Evolutionary conservation across 2,888 invertebrate genomes (phyloP).

Genomic region (Calephelis perditalis): DNA sequence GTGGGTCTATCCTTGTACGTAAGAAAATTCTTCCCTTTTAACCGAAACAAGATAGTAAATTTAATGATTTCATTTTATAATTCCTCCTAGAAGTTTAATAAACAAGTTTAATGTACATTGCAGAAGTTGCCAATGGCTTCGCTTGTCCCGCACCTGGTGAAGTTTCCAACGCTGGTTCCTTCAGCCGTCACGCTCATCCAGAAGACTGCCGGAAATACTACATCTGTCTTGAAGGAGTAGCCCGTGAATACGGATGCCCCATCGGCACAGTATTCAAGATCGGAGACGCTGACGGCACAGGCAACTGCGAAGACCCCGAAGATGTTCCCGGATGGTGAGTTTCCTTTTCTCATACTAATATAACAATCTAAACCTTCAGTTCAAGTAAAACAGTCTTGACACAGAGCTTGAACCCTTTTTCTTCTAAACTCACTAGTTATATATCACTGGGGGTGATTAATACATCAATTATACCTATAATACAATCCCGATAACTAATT

Average conservation of each 20-base stretch:
- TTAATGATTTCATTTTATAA: too few species aligned
- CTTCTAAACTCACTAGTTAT: conserved; percentile 54
- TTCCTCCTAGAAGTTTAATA: too few species aligned
- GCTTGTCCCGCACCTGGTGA: conserved; percentile 90
- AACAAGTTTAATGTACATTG: conserved; percentile 29
- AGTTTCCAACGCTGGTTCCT: conserved; percentile 89
- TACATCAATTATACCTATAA: conserved; percentile 49
- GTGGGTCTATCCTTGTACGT: too few species aligned
- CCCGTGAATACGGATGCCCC: conserved; percentile 96
- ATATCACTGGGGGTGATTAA: conserved; percentile 54
- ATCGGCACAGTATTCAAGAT: conserved; percentile 97
- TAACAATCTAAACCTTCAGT: conserved; percentile 38
- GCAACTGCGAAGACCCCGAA: conserved; percentile 96
- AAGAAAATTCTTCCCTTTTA: too few species aligned
- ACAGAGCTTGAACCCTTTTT: conserved; percentile 50
- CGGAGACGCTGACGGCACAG: conserved; percentile 92
- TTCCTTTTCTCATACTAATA: conserved; percentile 15
- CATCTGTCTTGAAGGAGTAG: conserved; percentile 93
- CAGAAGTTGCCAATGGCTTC: conserved; percentile 95
- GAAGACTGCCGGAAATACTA: conserved; percentile 97
- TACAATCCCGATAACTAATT: conserved; percentile 50
- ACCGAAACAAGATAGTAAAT: too few species aligned
- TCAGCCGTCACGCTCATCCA: conserved; percentile 96
- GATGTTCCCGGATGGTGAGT: conserved; percentile 93
- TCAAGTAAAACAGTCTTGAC: conserved; percentile 53